Conservation (phyloP, 2,888 invertebrate species). For the Harmothoe impar region DNA sequence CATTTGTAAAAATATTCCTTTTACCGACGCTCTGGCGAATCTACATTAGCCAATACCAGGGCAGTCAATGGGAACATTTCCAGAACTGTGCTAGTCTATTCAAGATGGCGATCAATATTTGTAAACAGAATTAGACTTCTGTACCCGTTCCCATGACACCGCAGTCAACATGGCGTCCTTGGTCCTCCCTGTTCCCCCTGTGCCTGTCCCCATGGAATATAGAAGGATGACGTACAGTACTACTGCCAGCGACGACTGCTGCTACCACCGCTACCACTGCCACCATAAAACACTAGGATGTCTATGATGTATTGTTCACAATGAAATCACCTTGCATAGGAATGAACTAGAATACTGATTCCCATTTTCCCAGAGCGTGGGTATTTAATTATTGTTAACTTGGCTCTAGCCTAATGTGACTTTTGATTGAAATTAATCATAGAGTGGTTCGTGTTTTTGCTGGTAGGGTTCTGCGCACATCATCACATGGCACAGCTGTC, state of each 20-base stretch:
- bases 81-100: too few relatives aligned
- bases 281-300: background rate
- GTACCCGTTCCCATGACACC: slow-evolving; percentile 40
- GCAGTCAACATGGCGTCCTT: background rate
- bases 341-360: background rate
- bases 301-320: slow-evolving; percentile 23
- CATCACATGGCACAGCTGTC: slow-evolving; percentile 25
- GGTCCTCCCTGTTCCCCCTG: background rate
- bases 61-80: too few relatives aligned
- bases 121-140: background rate
- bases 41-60: too few relatives aligned
- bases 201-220: background rate
- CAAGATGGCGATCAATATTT: background rate
- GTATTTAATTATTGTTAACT: slow-evolving; percentile 42
- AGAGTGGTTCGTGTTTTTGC: background rate
- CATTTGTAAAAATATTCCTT: too few relatives aligned
- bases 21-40: too few relatives aligned
- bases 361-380: background rate
- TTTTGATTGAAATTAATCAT: slow-evolving; percentile 51
- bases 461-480: background rate
- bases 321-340: background rate
- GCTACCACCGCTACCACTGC: background rate
- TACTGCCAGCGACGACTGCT: background rate
- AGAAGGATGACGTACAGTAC: background rate
- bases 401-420: slow-evolving; percentile 10